Conservation (phyloP, 2,113 vertebrate genomes). For the Myocastor coypus region DNA sequence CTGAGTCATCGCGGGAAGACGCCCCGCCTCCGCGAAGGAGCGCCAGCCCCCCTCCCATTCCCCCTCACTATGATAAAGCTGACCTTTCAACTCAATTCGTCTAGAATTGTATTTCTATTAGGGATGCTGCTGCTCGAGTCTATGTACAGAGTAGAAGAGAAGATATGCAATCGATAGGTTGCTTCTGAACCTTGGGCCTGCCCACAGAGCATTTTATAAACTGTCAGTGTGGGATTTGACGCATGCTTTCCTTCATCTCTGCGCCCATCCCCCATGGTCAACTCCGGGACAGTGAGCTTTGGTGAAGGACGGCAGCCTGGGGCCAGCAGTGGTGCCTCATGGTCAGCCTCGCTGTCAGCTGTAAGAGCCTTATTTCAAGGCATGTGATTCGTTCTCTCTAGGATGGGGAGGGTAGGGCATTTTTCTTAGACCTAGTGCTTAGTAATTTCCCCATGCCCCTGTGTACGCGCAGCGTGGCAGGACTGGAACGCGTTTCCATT, state of each 20-base stretch:
- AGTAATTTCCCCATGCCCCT: not conserved
- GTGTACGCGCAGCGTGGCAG: not conserved
- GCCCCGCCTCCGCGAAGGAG: not conserved
- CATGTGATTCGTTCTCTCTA: not conserved
- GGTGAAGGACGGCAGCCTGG: not conserved
- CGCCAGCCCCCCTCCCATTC: not conserved
- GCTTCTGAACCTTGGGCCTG: slow-evolving; percentile 65
- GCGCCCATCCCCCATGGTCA: not conserved
- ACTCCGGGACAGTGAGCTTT: not conserved
- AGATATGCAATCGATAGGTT: not conserved
- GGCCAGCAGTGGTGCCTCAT: too few relatives aligned
- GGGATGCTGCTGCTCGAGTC: not conserved
- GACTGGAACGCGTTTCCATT: not conserved
- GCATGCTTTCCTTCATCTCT: accelerated
- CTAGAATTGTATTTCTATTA: not conserved
- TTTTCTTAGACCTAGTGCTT: not conserved
- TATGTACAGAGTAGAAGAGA: not conserved
- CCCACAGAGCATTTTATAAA: slow-evolving; percentile 21
- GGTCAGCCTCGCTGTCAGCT: not conserved
- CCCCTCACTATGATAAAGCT: not conserved
- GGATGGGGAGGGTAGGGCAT: not conserved
- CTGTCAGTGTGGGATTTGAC: not conserved
- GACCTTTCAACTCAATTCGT: not conserved
- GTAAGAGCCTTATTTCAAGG: not conserved
- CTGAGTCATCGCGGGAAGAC: not conserved